These are phyloP conservation scores for Struthidea cinerea DNA, from an alignment of 2,113 vertebrate genomes.

Conservation along the genomic window DNA sequence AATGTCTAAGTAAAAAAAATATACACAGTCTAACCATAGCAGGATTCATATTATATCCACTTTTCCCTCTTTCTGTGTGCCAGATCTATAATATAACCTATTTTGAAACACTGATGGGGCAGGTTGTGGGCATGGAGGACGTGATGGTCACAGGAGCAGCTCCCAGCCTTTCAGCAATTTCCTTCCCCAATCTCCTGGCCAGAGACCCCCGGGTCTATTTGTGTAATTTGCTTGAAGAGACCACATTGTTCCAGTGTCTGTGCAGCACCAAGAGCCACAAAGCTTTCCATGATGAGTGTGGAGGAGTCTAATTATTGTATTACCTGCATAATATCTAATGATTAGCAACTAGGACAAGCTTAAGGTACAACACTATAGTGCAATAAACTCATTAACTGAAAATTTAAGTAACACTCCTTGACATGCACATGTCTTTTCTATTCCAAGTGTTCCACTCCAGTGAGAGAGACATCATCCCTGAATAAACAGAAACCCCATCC, in stretches of 20 bases:
- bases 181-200: background rate
- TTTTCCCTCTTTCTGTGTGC: background rate
- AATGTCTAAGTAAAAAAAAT: background rate
- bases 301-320: background rate
- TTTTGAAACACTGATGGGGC: background rate
- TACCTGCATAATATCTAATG: background rate
- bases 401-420: background rate
- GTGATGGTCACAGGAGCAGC: background rate
- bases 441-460: background rate
- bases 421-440: background rate
- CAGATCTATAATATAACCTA: background rate
- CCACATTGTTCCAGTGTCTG: too few relatives aligned
- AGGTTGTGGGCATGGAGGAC: background rate
- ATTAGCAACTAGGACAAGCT: background rate
- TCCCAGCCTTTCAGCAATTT: background rate
- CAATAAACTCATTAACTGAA: background rate
- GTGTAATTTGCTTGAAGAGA: background rate
- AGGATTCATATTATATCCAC: background rate
- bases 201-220: rapidly evolving
- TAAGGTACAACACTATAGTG: background rate
- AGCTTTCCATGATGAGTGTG: background rate
- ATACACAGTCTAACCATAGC: background rate
- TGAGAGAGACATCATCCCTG: background rate
- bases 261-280: background rate
- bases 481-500: background rate